phyloP scores from a whole-genome alignment of 1,140 invertebrate genomes.

The Drosophila novamexicana region DNA sequence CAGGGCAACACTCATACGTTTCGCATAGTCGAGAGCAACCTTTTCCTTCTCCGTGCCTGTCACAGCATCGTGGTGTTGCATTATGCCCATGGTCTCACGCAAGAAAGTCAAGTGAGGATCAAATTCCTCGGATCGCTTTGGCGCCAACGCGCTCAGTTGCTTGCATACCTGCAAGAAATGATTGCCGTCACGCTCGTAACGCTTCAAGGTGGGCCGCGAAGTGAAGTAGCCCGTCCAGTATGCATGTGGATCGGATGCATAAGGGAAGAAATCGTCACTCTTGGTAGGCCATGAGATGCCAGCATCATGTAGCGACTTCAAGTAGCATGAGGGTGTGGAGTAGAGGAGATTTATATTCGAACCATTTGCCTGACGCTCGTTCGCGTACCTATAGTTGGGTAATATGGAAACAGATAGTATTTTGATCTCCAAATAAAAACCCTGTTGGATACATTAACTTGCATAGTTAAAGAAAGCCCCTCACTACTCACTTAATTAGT shows the following conservation, averaged over 20 bases:
- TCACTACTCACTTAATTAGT: slow-evolving; percentile 90
- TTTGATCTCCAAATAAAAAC: background rate
- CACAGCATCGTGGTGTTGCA: slow-evolving; percentile 96
- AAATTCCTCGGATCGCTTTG: slow-evolving; percentile 49
- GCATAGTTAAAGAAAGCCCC: slow-evolving; percentile 62
- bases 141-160: slow-evolving; percentile 85
- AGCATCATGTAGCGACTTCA: slow-evolving; percentile 91
- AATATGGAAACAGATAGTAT: background rate
- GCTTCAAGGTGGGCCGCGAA: slow-evolving; percentile 93
- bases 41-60: slow-evolving; percentile 97
- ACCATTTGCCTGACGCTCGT: slow-evolving; percentile 87
- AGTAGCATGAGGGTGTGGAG: slow-evolving; percentile 97
- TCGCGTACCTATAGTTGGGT: slow-evolving; percentile 85
- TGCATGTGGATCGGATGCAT: slow-evolving; percentile 91
- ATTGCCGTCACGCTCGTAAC: slow-evolving; percentile 91
- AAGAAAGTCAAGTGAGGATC: slow-evolving; percentile 80
- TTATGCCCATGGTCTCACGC: slow-evolving; percentile 89
- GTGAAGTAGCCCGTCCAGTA: slow-evolving; percentile 99
- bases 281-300: slow-evolving; percentile 89
- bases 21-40: slow-evolving; percentile 94
- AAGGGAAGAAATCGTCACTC: slow-evolving; percentile 96
- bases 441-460: background rate
- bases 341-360: slow-evolving; percentile 93
- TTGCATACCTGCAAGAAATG: slow-evolving; percentile 91
- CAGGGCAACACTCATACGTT: slow-evolving; percentile 86